Base-by-base conservation (phyloP, 2,888 invertebrate genomes). In the Caenorhabditis sp. region DNA sequence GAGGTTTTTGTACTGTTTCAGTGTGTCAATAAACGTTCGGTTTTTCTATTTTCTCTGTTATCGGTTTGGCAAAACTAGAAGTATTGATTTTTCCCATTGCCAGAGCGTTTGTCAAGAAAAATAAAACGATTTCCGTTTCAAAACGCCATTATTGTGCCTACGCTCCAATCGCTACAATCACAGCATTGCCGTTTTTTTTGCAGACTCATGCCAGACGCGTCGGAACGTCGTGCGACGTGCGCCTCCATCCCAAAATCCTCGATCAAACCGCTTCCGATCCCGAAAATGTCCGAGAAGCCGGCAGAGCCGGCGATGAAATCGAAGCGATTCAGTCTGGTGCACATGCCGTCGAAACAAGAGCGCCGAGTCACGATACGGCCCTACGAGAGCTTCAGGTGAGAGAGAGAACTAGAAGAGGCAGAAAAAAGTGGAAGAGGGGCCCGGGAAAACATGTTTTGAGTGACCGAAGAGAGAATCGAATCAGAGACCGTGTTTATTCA, bases 361-460 rank as follows among this genome's bases (percentile, higher is more conserved):
- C 63, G 78, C 11, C 55, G 77, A 20, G 82, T 82, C 52, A 79
- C 79, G 4, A 79, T 82, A 13, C 56, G 82, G 22, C 82, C 82
- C 4, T 82, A 80, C 61, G 82, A 82, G 46, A 82, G 82, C 55
- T 82, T 82, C 65, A 63, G 82, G 82, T 82, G 41, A 43, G 68
- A 46, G 37, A 11, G 26, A 20, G 45, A 46, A 43, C n/a, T n/a
- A n/a, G n/a, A n/a, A n/a, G n/a, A 43, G 5, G 43, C 15, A 58
- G 43, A 32, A 13, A 13, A n/a, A n/a, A n/a, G n/a, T n/a, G 59
- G 35, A 30, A 56, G 13, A 48, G 27, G 30, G 56, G 24, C 41
- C 20, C 30, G 4, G 24, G 22, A 58, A 68, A 58, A 68, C 65
- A 65, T 65, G 55, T 65, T 55, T 63, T 63, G 63, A 53, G 35